These are phyloP conservation scores for Halichoeres trimaculatus DNA, from an alignment of 2,113 vertebrate species.

Conservation along the genomic window DNA sequence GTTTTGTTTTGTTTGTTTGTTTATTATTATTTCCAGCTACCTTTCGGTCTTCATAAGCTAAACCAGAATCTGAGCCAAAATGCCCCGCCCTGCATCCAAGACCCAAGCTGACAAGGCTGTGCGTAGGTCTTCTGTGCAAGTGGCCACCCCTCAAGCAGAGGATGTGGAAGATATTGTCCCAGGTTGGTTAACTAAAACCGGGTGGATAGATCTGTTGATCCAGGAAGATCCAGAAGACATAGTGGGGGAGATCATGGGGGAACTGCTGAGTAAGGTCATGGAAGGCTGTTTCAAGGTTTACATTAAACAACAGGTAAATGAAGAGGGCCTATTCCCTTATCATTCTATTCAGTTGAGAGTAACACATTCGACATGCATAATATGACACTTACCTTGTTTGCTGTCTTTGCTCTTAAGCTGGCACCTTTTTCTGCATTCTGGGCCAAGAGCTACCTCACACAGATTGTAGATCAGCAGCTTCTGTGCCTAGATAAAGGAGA, in stretches of 20 bases:
- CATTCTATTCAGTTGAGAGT: neutral
- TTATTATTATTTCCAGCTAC: neutral
- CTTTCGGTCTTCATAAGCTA: conserved; percentile 6
- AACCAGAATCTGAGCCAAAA: conserved; percentile 45
- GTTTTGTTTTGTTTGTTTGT: too few relatives aligned
- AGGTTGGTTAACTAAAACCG: conserved; percentile 64
- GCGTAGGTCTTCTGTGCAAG: neutral
- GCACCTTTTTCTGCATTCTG: conserved; percentile 78
- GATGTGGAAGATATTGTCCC: conserved; percentile 66
- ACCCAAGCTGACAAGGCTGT: conserved; percentile 72
- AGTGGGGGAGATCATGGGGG: conserved; percentile 77
- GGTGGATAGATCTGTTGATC: conserved; percentile 76
- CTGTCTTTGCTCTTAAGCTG: conserved; percentile 73
- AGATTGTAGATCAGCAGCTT: conserved; percentile 79
- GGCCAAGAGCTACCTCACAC: conserved; percentile 79
- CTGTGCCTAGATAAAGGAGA: conserved; percentile 83
- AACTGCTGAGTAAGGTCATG: conserved; percentile 78
- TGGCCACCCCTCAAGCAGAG: conserved; percentile 21
- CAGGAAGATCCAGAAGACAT: conserved; percentile 79
- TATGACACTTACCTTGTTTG: neutral
- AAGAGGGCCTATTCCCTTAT: neutral
- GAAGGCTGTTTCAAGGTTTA: conserved; percentile 67
- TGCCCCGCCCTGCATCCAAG: conserved; percentile 72
- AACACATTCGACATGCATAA: neutral
- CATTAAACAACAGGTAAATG: conserved; percentile 80